Evolutionary conservation across 2,888 invertebrate genomes (phyloP).

Genomic region (Exephanes ischioxanthus): DNA sequence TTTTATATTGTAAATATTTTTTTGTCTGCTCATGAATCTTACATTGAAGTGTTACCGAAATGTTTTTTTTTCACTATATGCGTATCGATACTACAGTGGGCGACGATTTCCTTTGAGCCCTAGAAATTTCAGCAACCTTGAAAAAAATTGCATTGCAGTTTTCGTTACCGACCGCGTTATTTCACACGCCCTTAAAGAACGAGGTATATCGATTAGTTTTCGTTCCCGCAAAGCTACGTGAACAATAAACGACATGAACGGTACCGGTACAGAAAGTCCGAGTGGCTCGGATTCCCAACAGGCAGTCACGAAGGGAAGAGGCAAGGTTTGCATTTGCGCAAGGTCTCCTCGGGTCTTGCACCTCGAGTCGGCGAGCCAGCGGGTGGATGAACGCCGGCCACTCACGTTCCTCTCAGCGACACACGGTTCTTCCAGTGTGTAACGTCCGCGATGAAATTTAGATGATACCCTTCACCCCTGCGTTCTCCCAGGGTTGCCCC

Average conservation of each 20-base stretch:
- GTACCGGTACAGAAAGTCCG: constrained; percentile 46
- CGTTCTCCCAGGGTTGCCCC: constrained; percentile 32
- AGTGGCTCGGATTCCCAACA: constrained; percentile 44
- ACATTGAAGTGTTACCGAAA: too few species aligned
- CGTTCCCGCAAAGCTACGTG: neutral
- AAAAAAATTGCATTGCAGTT: too few species aligned
- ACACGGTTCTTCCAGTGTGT: constrained; percentile 20
- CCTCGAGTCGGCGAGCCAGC: constrained; percentile 55
- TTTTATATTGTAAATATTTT: too few species aligned
- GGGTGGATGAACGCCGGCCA: constrained; percentile 58
- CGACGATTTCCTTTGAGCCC: too few species aligned
- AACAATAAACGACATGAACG: constrained; percentile 31
- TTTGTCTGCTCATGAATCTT: too few species aligned
- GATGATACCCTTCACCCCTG: constrained; percentile 38
- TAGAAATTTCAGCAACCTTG: too few species aligned
- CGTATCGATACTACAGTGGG: too few species aligned
- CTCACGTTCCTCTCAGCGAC: constrained; percentile 49
- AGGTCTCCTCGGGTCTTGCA: constrained; percentile 64
- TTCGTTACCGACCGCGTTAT: too few species aligned
- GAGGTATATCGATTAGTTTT: neutral
- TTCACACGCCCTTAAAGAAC: neutral
- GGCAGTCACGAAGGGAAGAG: constrained; percentile 25
- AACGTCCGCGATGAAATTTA: constrained; percentile 57
- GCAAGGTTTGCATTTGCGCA: constrained; percentile 61
- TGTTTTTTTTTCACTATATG: too few species aligned